Evolutionary conservation across 2,797 vertebrate genomes (phyloP), one percentile per base, ranked within the genome.

Genomic region (Diplodus puntazzo): DNA sequence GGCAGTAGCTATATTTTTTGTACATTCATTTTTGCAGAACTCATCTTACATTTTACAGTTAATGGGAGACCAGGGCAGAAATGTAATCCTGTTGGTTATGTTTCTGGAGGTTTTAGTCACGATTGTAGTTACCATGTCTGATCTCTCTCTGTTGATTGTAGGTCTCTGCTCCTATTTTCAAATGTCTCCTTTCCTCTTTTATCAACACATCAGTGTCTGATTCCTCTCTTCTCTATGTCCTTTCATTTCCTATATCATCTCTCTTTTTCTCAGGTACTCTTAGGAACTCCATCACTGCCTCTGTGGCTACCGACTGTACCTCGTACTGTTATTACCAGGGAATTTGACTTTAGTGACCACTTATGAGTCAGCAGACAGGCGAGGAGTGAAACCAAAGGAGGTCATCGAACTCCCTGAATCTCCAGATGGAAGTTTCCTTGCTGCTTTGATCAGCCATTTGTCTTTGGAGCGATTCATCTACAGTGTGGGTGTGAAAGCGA

Each of bases 361-460:
- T 61, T 48, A 48, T 77, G 84, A 89, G 75, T 83, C 83, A 86
- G 79, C 83, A 84, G 75, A 55, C 43, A 53, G 74, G 71, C 21
- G 23, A 39, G 48, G 64, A 49, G 11, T 23, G 49, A 59, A 61
- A 80, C 52, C 50, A 79, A 83, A 83, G 73, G 81, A 88, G 83
- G 86, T 80, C 75, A 82, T 46, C 4, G 17, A 77, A 67, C 73
- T 55, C 72, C 50, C 61, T 13, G 70, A 71, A 50, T 17, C 69
- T 83, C 68, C 67, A 68, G 43, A 79, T 70, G 58, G 67, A 86
- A 25, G 73, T 45, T 77, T 79, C 72, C 79, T 39, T 20, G 42
- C 65, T 27, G 53, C 80, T 78, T 78, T 84, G 81, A 84, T 86
- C 82, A 66, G 69, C 75, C 79, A 70, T 86, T 80, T 74, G 80